A percentile compares a stretch with the other conserved stretches of the same genome.
phyloP scores from a whole-genome alignment of 2,797 vertebrate species.

The Scarus forsteni region DNA sequence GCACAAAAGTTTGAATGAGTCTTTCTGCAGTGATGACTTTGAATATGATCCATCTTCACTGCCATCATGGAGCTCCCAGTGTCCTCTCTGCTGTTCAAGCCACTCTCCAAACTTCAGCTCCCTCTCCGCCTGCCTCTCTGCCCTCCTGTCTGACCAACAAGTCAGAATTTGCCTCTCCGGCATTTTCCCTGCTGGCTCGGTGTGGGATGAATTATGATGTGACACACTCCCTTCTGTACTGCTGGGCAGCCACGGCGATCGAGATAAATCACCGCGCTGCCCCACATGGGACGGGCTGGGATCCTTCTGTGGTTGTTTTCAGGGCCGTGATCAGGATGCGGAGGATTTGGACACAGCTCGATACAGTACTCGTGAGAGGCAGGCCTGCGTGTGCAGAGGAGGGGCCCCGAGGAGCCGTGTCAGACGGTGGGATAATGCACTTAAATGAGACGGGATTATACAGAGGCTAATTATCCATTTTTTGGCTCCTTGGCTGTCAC shows the following conservation, averaged over 20 bases:
- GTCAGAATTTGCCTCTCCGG: slow-evolving; percentile 72
- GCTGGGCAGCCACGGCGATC: slow-evolving; percentile 68
- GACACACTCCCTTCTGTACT: slow-evolving; percentile 73
- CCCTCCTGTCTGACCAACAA: slow-evolving; percentile 59
- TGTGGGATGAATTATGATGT: slow-evolving; percentile 77
- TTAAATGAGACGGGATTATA: slow-evolving; percentile 53
- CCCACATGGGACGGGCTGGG: slow-evolving; percentile 58
- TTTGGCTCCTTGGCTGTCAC: slow-evolving; percentile 52
- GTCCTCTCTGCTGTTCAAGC: slow-evolving; percentile 12
- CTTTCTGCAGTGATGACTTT: background rate
- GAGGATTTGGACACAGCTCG: slow-evolving; percentile 61
- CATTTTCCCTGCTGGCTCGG: slow-evolving; percentile 64
- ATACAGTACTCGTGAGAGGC: slow-evolving; percentile 49
- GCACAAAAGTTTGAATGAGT: background rate
- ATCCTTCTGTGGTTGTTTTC: slow-evolving; percentile 69
- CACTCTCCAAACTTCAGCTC: slow-evolving; percentile 18
- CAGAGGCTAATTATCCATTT: slow-evolving; percentile 59
- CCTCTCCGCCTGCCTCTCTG: slow-evolving; percentile 25
- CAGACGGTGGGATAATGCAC: slow-evolving; percentile 51
- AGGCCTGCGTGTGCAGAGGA: slow-evolving; percentile 32
- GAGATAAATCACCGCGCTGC: slow-evolving; percentile 73
- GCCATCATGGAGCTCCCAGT: background rate
- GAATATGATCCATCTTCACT: background rate
- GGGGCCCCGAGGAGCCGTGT: slow-evolving; percentile 37
- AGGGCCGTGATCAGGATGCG: slow-evolving; percentile 59